A percentile compares a stretch with the other conserved stretches of the same genome.
Conservation (phyloP, 2,113 vertebrate genomes). For the Proteles cristata region DNA sequence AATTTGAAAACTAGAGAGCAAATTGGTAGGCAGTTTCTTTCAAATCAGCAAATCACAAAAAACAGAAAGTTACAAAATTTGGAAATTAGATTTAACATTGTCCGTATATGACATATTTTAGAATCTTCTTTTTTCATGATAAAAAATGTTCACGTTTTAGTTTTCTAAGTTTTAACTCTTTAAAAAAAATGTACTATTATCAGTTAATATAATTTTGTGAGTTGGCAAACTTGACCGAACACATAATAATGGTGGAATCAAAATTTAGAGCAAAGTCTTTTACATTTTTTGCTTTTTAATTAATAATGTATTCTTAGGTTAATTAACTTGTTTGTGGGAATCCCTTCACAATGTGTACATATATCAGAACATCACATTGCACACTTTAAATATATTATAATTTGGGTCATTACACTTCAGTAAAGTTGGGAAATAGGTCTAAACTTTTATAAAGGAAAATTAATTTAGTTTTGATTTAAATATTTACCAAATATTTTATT, state of each 20-base stretch:
- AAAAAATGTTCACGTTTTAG: neutral
- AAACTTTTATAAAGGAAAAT: neutral
- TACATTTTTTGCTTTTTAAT: neutral
- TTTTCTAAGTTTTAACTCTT: neutral
- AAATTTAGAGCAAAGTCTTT: neutral
- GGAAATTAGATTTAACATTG: neutral
- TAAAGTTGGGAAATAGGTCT: neutral
- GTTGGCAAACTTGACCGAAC: neutral
- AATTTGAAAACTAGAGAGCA: neutral
- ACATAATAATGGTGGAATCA: neutral
- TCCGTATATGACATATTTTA: neutral
- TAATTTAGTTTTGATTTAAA: neutral
- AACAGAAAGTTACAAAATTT: neutral
- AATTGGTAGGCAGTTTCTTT: neutral
- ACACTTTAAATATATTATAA: neutral
- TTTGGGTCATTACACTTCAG: neutral
- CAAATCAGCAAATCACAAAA: neutral
- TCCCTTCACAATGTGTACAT: neutral
- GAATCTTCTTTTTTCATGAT: neutral
- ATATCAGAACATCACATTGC: neutral
- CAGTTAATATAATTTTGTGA: neutral
- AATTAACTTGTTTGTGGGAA: neutral
- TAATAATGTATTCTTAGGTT: neutral
- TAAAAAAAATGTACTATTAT: neutral
- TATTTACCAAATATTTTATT: neutral